A percentile compares a stretch with the other conserved stretches of the same genome.
Conservation (phyloP, 2,113 vertebrate genomes). For the Circaetus cinerascens region DNA sequence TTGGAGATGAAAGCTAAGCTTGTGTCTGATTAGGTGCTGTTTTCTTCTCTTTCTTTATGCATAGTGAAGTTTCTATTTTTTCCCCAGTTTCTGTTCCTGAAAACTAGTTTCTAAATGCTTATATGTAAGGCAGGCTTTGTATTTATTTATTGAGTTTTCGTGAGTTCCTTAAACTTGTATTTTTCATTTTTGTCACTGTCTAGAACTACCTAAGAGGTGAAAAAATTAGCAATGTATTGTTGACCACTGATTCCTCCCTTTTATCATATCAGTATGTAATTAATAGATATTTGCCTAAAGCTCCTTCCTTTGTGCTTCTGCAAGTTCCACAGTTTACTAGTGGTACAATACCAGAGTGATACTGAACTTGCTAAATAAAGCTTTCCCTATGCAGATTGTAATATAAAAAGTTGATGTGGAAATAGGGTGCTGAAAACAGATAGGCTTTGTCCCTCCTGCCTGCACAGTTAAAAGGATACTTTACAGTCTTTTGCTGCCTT, state of each 20-base stretch:
- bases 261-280: neutral
- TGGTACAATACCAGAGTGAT: neutral
- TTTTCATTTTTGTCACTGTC: neutral
- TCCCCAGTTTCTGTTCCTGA: neutral
- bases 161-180: neutral
- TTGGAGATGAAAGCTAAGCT: neutral
- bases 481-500: neutral
- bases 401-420: neutral
- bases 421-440: neutral
- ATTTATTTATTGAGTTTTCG: neutral
- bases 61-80: neutral
- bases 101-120: neutral
- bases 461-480: neutral
- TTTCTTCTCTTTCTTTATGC: neutral
- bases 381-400: neutral
- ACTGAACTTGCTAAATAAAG: neutral
- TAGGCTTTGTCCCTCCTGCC: neutral
- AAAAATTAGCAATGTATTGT: neutral
- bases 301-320: neutral
- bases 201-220: neutral
- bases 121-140: neutral
- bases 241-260: neutral
- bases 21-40: neutral
- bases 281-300: neutral
- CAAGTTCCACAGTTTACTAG: neutral